Conservation (phyloP, 2,113 vertebrate species). For the Odocoileus hemionus region DNA sequence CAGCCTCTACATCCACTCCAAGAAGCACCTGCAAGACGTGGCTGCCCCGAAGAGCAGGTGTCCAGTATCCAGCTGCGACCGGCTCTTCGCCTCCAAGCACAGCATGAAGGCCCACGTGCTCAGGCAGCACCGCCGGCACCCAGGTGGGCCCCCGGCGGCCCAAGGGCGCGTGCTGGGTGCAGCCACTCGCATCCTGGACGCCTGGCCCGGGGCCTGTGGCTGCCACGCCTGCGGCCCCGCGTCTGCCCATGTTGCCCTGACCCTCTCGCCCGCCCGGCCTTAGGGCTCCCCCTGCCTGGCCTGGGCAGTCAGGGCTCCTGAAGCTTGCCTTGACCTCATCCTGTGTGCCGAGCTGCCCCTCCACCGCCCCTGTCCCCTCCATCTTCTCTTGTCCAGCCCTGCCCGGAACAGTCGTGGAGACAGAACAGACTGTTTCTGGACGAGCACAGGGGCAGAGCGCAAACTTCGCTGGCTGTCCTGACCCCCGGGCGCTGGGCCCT, state of each 20-base stretch:
- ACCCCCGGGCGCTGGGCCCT: not conserved
- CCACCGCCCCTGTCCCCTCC: not conserved
- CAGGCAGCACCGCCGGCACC: slow-evolving; percentile 91
- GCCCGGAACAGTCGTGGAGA: not conserved
- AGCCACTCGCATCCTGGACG: rapidly evolving
- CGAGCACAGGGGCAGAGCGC: rapidly evolving
- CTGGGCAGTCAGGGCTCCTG: not conserved
- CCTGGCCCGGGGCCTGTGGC: rapidly evolving
- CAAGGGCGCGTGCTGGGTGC: not conserved
- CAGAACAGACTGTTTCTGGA: not conserved
- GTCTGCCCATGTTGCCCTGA: not conserved
- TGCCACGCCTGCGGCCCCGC: rapidly evolving
- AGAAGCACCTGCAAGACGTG: slow-evolving; percentile 94
- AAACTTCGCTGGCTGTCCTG: not conserved
- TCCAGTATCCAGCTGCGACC: slow-evolving; percentile 90
- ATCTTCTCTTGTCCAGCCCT: not conserved
- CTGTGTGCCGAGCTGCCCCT: not conserved
- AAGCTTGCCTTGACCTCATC: not conserved
- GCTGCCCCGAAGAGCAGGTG: slow-evolving; percentile 89
- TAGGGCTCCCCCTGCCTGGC: not conserved
- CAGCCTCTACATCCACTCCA: slow-evolving; percentile 98
- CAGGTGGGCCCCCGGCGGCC: slow-evolving; percentile 78
- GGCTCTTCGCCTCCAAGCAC: slow-evolving; percentile 94
- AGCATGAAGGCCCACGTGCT: slow-evolving; percentile 94
- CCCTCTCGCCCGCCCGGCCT: rapidly evolving